Base-by-base conservation (phyloP, 2,113 vertebrate genomes). In the Vulpes vulpes region DNA sequence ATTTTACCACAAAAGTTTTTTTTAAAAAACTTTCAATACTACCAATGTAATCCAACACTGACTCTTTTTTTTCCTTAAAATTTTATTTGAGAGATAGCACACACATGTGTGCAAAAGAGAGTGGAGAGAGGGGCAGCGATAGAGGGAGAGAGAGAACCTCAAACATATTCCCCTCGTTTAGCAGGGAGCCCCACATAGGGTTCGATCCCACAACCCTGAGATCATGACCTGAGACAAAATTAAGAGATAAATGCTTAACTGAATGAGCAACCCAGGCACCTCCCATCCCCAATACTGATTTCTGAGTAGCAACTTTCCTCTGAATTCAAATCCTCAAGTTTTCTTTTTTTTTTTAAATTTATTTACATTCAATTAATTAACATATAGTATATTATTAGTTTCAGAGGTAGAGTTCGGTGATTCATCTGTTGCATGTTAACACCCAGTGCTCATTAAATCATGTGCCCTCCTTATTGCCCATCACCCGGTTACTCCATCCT, bases 271-370 rank as follows among this genome's bases (percentile, higher is more conserved):
- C 17, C 67, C 67, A 69, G 67, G 67, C 8, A 0, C 14, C 67
- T 9, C 32, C n/a, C 32, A 32, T 8, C 17, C 8, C 2, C 32
- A 69, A 10, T 43, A 43, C 6, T 35, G 67, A 78, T 67, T 94
- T 86, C 87, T 86, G 78, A 96, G 65, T n/a, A 62, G 23, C 3
- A n/a, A 76, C 23, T 83, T 62, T 97, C 64, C 43, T 93, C 43
- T 82, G 85, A 80, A 60, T 11, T 86, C 67, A 86, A 81, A 89
- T 80, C 19, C 55, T 57, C 8, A 71, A 82, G 27, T 80, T 95
- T 88, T 91, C 76, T 43, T 43, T 43, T 43, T 43, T 43, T 43
- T 35, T 35, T 35, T 7, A 1, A 43, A 43, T 43, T 43, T 43
- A 43, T 43, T 43, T 43, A 43, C 43, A 43, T 43, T 43, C 43